Evolutionary conservation across 2,888 invertebrate species (phyloP).

Genomic region (Nomada goodeniana): DNA sequence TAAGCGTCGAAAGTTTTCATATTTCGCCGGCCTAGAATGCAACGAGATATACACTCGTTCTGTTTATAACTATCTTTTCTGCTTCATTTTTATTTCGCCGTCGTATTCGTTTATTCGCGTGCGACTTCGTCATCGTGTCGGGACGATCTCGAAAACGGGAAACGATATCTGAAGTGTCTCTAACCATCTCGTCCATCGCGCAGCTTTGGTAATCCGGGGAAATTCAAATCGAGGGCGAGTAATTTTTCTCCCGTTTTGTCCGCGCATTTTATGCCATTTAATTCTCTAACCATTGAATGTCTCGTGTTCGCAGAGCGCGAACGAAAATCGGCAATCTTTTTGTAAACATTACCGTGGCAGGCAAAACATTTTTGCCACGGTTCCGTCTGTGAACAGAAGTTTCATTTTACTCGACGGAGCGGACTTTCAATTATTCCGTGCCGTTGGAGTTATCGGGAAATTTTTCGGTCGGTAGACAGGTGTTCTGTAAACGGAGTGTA

Average conservation of each 20-base stretch:
- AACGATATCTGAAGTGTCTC: too few relatives aligned
- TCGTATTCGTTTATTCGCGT: too few relatives aligned
- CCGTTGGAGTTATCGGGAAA: conserved; percentile 26
- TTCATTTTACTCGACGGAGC: conserved; percentile 3
- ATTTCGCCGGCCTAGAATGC: conserved; percentile 25
- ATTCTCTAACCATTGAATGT: too few relatives aligned
- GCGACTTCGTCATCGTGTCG: neutral
- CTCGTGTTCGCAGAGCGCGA: neutral
- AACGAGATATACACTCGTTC: conserved; percentile 32
- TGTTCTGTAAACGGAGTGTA: conserved; percentile 29
- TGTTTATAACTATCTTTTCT: conserved; percentile 26
- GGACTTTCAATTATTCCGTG: conserved; percentile 28
- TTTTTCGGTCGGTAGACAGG: conserved; percentile 19
- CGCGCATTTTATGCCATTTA: too few relatives aligned
- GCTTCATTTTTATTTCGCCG: neutral
- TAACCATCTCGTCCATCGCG: too few relatives aligned
- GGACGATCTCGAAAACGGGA: neutral
- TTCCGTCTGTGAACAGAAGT: conserved; percentile 19
- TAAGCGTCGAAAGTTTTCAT: conserved; percentile 62
- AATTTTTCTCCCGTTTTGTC: too few relatives aligned
- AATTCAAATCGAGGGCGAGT: too few relatives aligned
- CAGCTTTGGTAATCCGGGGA: too few relatives aligned
- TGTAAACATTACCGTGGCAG: too few relatives aligned
- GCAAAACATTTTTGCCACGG: neutral
- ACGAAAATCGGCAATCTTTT: too few relatives aligned